Evolutionary conservation across 1,140 invertebrate genomes (phyloP).

Genomic region (Trachymyrmex cornetzi): DNA sequence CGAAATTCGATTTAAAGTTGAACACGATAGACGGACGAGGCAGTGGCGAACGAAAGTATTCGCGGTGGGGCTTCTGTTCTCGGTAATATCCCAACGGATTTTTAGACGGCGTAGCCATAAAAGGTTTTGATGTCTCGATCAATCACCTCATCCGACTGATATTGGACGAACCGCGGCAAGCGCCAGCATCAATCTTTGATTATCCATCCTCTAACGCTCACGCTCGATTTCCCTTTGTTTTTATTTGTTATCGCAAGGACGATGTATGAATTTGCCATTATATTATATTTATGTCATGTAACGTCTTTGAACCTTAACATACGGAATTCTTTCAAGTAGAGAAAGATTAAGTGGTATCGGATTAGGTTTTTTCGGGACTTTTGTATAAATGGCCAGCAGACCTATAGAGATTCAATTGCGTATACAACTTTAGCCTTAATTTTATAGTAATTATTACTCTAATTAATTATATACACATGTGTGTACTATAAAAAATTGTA

Average conservation of each 20-base stretch:
- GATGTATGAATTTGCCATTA: conserved; percentile 47
- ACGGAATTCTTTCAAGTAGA: background rate
- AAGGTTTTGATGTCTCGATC: conserved; percentile 73
- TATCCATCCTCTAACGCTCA: conserved; percentile 65
- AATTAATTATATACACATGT: background rate
- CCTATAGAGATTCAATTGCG: background rate
- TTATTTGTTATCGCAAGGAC: conserved; percentile 20
- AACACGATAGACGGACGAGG: conserved; percentile 56
- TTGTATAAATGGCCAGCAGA: background rate
- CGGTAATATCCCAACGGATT: conserved; percentile 62
- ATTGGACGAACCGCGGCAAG: conserved; percentile 70
- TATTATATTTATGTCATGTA: background rate
- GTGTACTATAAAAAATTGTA: background rate
- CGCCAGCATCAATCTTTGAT: conserved; percentile 77
- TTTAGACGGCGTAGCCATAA: conserved; percentile 63
- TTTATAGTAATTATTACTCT: background rate
- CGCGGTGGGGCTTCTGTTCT: conserved; percentile 52
- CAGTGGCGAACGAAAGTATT: conserved; percentile 38
- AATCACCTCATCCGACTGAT: conserved; percentile 75
- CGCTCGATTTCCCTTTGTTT: conserved; percentile 45
- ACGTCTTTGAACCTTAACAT: background rate
- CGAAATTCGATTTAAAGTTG: conserved; percentile 63
- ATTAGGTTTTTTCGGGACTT: no score
- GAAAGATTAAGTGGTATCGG: no score
- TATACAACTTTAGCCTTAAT: background rate